Evolutionary conservation across 2,888 invertebrate species (phyloP), one percentile per base, ranked within the genome.

Genomic region (Caenorhabditis imperialis): DNA sequence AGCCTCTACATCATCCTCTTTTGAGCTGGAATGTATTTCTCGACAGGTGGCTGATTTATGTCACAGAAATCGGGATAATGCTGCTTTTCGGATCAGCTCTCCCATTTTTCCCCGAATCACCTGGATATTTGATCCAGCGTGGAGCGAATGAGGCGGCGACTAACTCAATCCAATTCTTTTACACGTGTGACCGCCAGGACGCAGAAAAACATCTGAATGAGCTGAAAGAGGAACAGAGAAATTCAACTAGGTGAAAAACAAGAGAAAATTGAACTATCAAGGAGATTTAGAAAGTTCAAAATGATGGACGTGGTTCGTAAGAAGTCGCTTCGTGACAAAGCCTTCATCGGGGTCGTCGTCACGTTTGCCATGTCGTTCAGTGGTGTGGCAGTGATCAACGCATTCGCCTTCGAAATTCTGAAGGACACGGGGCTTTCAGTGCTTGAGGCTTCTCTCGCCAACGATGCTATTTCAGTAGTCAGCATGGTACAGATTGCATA

Each of bases 301-400:
- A 78, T 80, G 76, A 38, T 69, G 54, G 78, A 78, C 48, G 53
- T 72, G 3, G 42, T 80, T 2, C 40, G 63, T 37, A 78, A 78
- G 55, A 60, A 50, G 22, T 72, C 74, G 7, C 67, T 80, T 16
- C 51, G 80, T 25, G 70, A 62, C 33, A 75, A 78, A 37, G 80
- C 72, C 6, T 62, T 75, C 37, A 78, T 77, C 20, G 81, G 81
- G 33, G 72, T 78, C 23, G 69, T 81, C 23, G 81, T 78, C 14
- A 75, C 81, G 1, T 81, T 85, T 40, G 83, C 81, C 1, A 84
- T 83, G 79, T 76, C 79, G 0, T 85, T 85, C 72, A 80, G 81
- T 62, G 85, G 85, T 44, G 78, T 84, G 40, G 81, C 84, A 76
- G 84, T 84, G 3, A 82, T 85, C 51, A 84, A 84, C 65, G 84